Evolutionary conservation across 2,888 invertebrate species (phyloP).

Genomic region (Pecten maximus): DNA sequence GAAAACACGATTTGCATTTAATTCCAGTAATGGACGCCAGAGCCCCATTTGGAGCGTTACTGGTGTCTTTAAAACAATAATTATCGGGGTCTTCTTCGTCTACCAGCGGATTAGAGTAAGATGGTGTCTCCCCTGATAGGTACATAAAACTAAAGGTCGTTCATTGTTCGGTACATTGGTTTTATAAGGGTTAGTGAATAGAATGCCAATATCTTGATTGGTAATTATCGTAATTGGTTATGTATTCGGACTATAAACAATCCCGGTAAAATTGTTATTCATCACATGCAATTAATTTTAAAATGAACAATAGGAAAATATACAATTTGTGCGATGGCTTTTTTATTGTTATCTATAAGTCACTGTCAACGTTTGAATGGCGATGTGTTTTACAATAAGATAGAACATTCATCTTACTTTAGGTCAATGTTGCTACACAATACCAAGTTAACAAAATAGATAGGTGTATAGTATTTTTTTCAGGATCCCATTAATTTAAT

Average conservation of each 20-base stretch:
- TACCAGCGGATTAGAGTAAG: neutral
- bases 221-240: neutral
- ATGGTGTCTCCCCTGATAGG: neutral
- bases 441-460: neutral
- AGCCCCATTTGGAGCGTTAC: neutral
- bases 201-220: neutral
- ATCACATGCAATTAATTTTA: neutral
- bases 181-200: neutral
- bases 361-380: neutral
- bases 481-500: neutral
- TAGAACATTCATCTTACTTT: neutral
- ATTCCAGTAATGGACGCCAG: neutral
- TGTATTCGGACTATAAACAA: neutral
- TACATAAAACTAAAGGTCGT: neutral
- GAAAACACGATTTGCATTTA: slow-evolving; percentile 13
- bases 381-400: neutral
- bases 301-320: neutral
- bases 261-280: neutral
- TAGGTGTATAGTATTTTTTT: neutral
- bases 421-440: neutral
- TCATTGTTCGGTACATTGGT: neutral
- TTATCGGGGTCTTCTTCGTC: neutral
- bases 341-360: neutral
- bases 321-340: neutral
- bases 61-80: neutral